Evolutionary conservation across 2,888 invertebrate species (phyloP).

Genomic region (Agapostemon virescens): DNA sequence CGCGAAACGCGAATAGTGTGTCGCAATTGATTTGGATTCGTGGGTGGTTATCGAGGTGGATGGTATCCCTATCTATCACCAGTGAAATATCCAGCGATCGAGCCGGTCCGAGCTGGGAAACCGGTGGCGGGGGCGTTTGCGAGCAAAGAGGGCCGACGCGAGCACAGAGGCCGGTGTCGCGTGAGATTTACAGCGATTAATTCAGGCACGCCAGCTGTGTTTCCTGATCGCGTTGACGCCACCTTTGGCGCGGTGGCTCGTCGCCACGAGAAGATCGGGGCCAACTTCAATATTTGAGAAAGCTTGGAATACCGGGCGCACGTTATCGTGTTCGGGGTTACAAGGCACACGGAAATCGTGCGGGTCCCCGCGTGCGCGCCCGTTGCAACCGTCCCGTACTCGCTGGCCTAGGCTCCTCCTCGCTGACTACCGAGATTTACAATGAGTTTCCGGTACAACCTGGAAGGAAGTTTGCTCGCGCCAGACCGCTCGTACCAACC

Average conservation of each 20-base stretch:
- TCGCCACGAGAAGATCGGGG: constrained; percentile 66
- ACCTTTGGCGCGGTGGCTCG: constrained; percentile 43
- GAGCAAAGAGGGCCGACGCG: constrained; percentile 29
- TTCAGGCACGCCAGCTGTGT: constrained; percentile 59
- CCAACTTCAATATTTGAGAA: constrained; percentile 75
- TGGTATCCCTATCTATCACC: constrained; percentile 46
- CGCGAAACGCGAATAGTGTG: not conserved
- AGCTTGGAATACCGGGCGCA: constrained; percentile 59
- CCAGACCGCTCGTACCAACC: constrained; percentile 67
- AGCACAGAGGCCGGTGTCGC: constrained; percentile 43
- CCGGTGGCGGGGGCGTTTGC: constrained; percentile 18
- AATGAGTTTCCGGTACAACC: constrained; percentile 78
- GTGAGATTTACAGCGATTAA: constrained; percentile 65
- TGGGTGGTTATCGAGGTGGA: constrained; percentile 3
- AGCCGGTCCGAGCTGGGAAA: constrained; percentile 11
- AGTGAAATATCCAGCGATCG: constrained; percentile 43
- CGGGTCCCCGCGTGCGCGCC: constrained; percentile 40
- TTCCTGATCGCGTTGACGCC: constrained; percentile 65
- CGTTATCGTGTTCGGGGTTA: constrained; percentile 58
- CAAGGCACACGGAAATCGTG: constrained; percentile 61
- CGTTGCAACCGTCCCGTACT: constrained; percentile 41
- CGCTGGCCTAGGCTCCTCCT: constrained; percentile 46
- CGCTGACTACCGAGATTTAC: constrained; percentile 77
- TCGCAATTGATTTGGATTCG: not conserved
- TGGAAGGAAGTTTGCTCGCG: constrained; percentile 78